A percentile compares a stretch with the other conserved stretches of the same genome.
These are phyloP conservation scores for Oeneis ivallda DNA, from an alignment of 2,888 invertebrate species.

Conservation along the genomic window DNA sequence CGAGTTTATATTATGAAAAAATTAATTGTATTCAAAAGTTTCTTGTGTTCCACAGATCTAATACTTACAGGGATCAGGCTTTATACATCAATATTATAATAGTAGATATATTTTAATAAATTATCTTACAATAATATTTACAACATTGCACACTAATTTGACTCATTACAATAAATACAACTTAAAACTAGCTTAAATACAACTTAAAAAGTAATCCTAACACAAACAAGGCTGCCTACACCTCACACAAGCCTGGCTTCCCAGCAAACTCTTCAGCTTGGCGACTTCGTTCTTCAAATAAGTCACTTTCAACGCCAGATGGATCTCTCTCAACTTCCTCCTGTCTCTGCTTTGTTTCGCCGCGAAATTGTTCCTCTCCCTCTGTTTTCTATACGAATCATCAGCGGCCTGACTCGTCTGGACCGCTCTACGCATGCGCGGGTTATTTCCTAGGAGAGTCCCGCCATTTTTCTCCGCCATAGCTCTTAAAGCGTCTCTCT, in stretches of 20 bases:
- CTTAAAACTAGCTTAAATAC: conserved; percentile 11
- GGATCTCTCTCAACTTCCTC: conserved; percentile 94
- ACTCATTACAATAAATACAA: conserved; percentile 21
- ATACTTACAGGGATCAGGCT: neutral
- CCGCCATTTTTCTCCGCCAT: conserved; percentile 84
- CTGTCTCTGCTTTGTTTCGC: conserved; percentile 97
- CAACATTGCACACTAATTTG: conserved; percentile 36
- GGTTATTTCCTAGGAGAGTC: conserved; percentile 80
- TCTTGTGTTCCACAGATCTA: neutral
- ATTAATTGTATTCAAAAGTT: too few relatives aligned
- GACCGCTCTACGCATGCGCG: conserved; percentile 86
- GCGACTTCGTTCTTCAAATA: conserved; percentile 80
- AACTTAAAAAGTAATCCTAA: conserved; percentile 21
- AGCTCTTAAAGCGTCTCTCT: conserved; percentile 85
- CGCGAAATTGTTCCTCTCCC: conserved; percentile 96
- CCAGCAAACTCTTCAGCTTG: conserved; percentile 51
- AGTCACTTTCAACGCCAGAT: conserved; percentile 93
- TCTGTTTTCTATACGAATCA: conserved; percentile 92
- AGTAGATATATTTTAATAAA: conserved; percentile 18
- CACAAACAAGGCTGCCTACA: conserved; percentile 34
- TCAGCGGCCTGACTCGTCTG: conserved; percentile 78
- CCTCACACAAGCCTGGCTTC: conserved; percentile 40
- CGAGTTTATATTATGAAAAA: too few relatives aligned
- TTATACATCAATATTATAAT: neutral
- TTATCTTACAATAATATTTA: conserved; percentile 34